These are phyloP conservation scores for Diacarnus erythraeanus DNA, from an alignment of 37 sponge, comb jelly and placozoan species.

Conservation along the genomic window DNA sequence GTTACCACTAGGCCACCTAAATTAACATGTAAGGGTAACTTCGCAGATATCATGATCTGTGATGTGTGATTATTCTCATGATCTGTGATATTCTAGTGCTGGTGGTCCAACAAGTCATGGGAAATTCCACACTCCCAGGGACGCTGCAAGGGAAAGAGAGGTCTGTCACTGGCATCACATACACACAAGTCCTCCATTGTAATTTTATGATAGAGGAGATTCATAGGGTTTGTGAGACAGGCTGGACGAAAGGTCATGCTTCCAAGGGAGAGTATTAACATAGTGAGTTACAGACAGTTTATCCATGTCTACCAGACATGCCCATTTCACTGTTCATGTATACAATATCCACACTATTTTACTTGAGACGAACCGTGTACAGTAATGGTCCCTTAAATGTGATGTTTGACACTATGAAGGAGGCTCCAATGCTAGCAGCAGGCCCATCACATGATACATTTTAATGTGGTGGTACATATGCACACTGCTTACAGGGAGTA, in stretches of 20 bases:
- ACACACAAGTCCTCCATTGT: background rate
- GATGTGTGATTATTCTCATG: background rate
- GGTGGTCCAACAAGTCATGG: slow-evolving; percentile 3
- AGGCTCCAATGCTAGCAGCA: too few species aligned
- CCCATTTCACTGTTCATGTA: too few species aligned
- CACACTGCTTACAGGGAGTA: too few species aligned
- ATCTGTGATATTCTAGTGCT: background rate
- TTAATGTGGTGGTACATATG: too few species aligned
- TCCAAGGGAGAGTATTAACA: background rate
- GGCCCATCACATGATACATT: too few species aligned
- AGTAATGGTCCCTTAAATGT: too few species aligned
- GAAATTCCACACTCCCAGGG: background rate
- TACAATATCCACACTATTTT: too few species aligned
- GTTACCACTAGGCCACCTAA: too few species aligned
- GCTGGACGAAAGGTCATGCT: background rate
- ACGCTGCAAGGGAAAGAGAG: background rate
- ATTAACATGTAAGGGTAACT: background rate
- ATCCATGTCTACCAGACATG: too few species aligned
- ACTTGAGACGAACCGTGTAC: too few species aligned
- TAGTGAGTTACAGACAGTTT: background rate
- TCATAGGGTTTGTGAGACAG: background rate
- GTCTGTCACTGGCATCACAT: background rate
- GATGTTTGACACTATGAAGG: too few species aligned
- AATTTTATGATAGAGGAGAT: background rate
- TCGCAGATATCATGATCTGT: background rate